Conservation (phyloP, 2,113 vertebrate species). For the human (Homo sapiens) region GRCh38 chr13:62496001-62496500, state of each 20-base stretch:
- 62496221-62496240: neutral
- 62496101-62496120: neutral
- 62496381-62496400: neutral
- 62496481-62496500: neutral
- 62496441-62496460: neutral
- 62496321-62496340: neutral
- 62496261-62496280: neutral
- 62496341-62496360: neutral
- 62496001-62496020: neutral
- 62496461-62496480: neutral
- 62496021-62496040: neutral
- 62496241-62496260: neutral
- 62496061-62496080: neutral
- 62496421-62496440: neutral
- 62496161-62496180: neutral
- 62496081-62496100: neutral
- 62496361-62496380: neutral
- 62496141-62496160: neutral
- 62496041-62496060: neutral
- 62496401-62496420: neutral
- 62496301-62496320: neutral
- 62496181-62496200: neutral
- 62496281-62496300: neutral
- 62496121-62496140: neutral
- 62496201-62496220: neutral